These are phyloP conservation scores for Octonoba sinensis DNA, from an alignment of 2,888 invertebrate genomes.

Conservation along the genomic window DNA sequence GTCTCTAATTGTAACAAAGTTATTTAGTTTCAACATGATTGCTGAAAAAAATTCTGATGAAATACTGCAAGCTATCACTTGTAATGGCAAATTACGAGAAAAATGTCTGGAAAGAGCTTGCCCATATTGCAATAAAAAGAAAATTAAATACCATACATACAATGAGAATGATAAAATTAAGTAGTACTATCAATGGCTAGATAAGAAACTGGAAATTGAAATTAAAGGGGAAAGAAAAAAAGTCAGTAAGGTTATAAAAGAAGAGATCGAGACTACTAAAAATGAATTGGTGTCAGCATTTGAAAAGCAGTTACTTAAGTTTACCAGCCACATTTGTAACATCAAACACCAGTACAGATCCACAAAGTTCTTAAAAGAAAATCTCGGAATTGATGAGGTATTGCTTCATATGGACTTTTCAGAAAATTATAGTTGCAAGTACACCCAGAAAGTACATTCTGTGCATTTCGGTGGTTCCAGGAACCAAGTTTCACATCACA, in stretches of 20 bases:
- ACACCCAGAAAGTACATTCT: no score
- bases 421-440: background rate
- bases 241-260: background rate
- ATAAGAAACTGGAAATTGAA: background rate
- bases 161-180: background rate
- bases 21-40: no score
- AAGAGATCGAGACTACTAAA: background rate
- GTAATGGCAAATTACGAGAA: no score
- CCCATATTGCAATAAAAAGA: no score
- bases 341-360: no score
- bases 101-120: no score
- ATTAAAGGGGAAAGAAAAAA: background rate
- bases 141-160: no score
- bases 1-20: no score
- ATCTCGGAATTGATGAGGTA: background rate
- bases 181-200: background rate
- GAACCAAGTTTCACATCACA: background rate
- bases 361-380: no score
- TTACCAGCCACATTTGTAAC: background rate
- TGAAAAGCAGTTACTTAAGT: background rate
- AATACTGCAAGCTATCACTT: no score
- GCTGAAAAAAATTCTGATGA: no score
- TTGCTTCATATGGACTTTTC: background rate
- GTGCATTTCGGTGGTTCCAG: background rate
- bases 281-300: slow-evolving; percentile 1